phyloP scores from a whole-genome alignment of 2,888 invertebrate species.

The Torymus texanus region DNA sequence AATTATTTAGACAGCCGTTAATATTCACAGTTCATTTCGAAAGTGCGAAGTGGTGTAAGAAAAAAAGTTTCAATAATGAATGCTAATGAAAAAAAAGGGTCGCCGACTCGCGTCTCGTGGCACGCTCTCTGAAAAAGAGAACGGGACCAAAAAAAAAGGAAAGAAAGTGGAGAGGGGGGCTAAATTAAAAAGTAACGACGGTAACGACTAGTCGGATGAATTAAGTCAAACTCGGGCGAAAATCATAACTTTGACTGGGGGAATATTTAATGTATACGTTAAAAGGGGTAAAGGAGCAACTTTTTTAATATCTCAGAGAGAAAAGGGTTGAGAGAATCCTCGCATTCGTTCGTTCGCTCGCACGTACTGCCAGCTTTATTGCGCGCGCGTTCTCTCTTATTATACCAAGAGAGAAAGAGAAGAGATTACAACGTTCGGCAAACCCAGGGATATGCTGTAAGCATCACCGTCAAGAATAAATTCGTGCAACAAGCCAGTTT shows the following conservation, averaged over 20 bases:
- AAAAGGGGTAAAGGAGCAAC: slow-evolving; percentile 31
- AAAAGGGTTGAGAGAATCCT: no score
- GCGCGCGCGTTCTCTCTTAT: slow-evolving; percentile 18
- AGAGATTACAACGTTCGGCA: slow-evolving; percentile 21
- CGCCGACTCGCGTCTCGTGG: no score
- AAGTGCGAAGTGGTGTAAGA: not conserved
- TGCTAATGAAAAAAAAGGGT: slow-evolving; percentile 8
- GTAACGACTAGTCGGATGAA: slow-evolving; percentile 20
- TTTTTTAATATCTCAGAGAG: slow-evolving; percentile 44
- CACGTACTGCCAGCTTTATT: slow-evolving; percentile 24
- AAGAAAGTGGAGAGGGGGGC: not conserved
- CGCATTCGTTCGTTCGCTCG: not conserved
- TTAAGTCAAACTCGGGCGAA: slow-evolving; percentile 37
- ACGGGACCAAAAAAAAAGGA: not conserved
- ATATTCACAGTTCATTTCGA: slow-evolving; percentile 23
- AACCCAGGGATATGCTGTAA: not conserved
- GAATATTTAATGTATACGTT: slow-evolving; percentile 39
- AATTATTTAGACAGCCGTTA: not conserved
- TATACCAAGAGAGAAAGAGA: not conserved
- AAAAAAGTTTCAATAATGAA: slow-evolving; percentile 33
- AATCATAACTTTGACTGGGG: slow-evolving; percentile 34
- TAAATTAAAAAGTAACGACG: slow-evolving; percentile 38
- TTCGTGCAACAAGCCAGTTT: slow-evolving; percentile 11
- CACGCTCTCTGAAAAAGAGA: no score
- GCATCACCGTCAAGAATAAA: slow-evolving; percentile 20